Percentiles rank a stretch among this genome's conserved stretches.
These are phyloP conservation scores for Chrysaora quinquecirrha DNA, from an alignment of 30 jellyfish, hydroid and myxozoan species.

Conservation along the genomic window DNA sequence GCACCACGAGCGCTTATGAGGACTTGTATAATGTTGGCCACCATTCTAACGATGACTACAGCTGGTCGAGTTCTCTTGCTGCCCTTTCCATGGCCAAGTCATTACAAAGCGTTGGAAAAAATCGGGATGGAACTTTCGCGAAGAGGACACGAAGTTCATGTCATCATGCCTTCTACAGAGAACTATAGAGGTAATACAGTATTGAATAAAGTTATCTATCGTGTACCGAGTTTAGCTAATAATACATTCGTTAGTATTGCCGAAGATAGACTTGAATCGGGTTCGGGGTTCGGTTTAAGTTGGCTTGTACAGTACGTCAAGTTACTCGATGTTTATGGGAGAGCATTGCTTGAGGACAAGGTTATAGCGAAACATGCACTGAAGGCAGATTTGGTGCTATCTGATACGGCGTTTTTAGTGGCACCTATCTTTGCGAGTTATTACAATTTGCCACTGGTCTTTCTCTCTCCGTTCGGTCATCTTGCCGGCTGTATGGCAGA, in stretches of 20 bases:
- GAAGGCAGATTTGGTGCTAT: conserved; percentile 52
- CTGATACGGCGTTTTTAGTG: conserved; percentile 52
- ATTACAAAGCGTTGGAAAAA: conserved; percentile 52
- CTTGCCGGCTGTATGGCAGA: conserved; percentile 66
- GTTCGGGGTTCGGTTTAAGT: conserved; percentile 54
- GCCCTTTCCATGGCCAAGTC: conserved; percentile 87
- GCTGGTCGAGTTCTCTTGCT: conserved; percentile 25
- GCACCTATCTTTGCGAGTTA: conserved; percentile 62
- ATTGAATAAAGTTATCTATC: conserved; percentile 6
- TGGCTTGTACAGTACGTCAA: conserved; percentile 60
- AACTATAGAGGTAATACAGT: conserved; percentile 5
- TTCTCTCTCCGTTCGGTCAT: conserved; percentile 75
- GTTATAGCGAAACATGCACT: conserved; percentile 6
- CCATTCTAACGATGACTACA: background rate
- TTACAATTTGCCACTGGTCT: conserved; percentile 55
- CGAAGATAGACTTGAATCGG: conserved; percentile 35
- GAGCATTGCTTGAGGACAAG: conserved; percentile 47
- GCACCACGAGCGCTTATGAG: no score
- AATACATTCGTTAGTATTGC: conserved; percentile 65
- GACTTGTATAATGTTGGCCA: background rate
- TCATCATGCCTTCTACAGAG: conserved; percentile 59
- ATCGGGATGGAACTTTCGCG: conserved; percentile 44
- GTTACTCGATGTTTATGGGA: conserved; percentile 28
- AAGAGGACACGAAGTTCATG: conserved; percentile 54
- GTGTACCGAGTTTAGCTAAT: conserved; percentile 3